Evolutionary conservation across 2,888 invertebrate species (phyloP).

Genomic region (Odontocolon sp.): DNA sequence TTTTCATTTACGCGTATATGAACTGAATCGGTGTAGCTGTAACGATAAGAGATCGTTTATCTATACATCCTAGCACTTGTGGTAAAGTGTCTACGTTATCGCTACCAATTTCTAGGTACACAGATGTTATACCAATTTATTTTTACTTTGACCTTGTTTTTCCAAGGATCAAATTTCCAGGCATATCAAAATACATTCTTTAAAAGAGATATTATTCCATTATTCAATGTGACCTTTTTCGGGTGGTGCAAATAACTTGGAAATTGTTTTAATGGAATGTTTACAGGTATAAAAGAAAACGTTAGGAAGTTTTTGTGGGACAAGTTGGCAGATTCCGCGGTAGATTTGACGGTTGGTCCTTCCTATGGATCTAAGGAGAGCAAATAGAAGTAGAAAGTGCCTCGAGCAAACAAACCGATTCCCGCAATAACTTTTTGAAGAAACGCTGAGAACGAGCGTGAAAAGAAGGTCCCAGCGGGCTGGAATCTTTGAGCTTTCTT

Average conservation of each 20-base stretch:
- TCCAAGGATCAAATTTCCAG: no score
- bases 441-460: not conserved
- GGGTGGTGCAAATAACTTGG: not conserved
- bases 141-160: no score
- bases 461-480: not conserved
- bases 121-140: no score
- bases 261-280: not conserved
- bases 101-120: no score
- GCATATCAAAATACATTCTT: no score
- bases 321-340: not conserved
- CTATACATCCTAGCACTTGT: no score
- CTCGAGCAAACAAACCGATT: not conserved
- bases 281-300: not conserved
- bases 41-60: no score
- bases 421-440: not conserved
- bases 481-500: constrained; percentile 20
- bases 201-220: no score
- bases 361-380: not conserved
- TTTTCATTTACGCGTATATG: no score
- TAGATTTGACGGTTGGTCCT: not conserved
- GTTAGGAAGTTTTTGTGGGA: not conserved
- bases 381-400: not conserved
- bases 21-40: no score
- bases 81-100: no score
- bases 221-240: no score